Evolutionary conservation across 35 echinoderm and acorn worm species (phyloP).

Genomic region (Heliocidaris tuberculata): DNA sequence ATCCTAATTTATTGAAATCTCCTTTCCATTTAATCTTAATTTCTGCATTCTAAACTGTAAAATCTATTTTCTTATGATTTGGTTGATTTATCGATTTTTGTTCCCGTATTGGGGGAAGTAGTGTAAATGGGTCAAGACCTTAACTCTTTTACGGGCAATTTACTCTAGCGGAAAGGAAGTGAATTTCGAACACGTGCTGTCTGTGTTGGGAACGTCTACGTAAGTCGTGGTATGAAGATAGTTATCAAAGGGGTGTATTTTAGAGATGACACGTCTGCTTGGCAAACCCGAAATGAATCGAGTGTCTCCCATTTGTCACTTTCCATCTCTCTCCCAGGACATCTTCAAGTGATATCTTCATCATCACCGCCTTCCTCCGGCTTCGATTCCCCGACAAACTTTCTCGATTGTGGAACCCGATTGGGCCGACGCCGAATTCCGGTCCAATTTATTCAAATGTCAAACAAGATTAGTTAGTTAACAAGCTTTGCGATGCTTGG

Average conservation of each 20-base stretch:
- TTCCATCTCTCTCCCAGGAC: background rate
- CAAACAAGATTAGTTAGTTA: slow-evolving; percentile 33
- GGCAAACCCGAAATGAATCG: background rate
- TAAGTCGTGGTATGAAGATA: background rate
- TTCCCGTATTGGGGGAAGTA: background rate
- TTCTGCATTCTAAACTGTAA: no score
- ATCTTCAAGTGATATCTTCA: slow-evolving; percentile 3
- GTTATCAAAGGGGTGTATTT: background rate
- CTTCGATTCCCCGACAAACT: background rate
- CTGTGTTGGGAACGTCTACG: background rate
- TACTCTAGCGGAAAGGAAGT: background rate
- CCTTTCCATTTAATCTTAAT: no score
- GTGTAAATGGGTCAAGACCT: background rate
- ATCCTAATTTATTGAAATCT: no score
- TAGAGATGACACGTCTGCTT: background rate
- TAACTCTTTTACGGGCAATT: background rate
- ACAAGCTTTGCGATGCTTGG: background rate
- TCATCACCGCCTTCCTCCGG: background rate
- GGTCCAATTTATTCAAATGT: slow-evolving; percentile 29
- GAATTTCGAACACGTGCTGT: slow-evolving; percentile 3
- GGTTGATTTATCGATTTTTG: background rate
- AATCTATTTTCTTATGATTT: background rate
- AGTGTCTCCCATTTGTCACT: slow-evolving; percentile 1
- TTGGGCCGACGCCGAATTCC: slow-evolving; percentile 18
- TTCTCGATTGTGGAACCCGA: slow-evolving; percentile 10